These are phyloP conservation scores for Pachycephus smyrnensis DNA, from an alignment of 2,888 invertebrate species.

Conservation along the genomic window DNA sequence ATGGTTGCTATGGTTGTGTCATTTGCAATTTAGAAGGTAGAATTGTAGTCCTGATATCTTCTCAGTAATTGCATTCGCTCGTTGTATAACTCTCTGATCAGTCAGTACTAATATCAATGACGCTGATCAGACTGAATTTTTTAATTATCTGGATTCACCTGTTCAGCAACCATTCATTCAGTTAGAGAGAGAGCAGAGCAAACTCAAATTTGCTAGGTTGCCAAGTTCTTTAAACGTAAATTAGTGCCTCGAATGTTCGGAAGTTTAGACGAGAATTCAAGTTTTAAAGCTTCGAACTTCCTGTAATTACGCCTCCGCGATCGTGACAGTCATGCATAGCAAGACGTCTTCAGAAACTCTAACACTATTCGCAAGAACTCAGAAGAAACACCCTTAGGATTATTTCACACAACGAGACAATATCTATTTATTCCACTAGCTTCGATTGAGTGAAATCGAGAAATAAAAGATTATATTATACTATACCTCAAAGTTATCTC, in stretches of 20 bases:
- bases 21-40: not conserved
- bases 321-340: constrained; percentile 50
- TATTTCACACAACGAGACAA: not conserved
- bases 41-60: not conserved
- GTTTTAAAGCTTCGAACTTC: constrained; percentile 58
- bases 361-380: not conserved
- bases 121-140: not conserved
- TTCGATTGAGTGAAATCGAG: not conserved
- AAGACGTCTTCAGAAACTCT: not conserved
- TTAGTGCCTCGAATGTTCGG: constrained; percentile 25
- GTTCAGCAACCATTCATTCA: not conserved
- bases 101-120: not conserved
- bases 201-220: constrained; percentile 15
- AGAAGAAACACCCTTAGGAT: not conserved
- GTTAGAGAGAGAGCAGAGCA: not conserved
- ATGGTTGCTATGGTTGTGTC: not conserved
- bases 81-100: not conserved
- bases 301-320: constrained; percentile 55
- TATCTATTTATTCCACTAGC: not conserved
- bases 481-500: not conserved
- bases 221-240: constrained; percentile 37
- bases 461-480: too few species aligned
- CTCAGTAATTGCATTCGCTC: not conserved
- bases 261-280: constrained; percentile 49
- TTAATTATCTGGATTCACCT: not conserved